phyloP scores from a whole-genome alignment of 1,140 invertebrate genomes.

The Portunus trituberculatus region DNA sequence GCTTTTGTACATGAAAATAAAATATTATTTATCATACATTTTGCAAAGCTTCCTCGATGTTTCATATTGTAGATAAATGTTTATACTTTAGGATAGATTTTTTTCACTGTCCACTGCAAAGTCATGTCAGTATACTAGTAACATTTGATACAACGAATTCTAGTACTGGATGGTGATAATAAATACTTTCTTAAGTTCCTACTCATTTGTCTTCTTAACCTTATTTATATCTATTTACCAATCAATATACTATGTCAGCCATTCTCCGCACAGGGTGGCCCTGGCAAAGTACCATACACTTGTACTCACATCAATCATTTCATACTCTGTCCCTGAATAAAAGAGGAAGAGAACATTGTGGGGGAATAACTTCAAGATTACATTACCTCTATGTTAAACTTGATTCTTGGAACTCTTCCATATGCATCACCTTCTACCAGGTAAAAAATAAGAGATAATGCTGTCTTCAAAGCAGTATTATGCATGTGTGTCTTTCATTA shows the following conservation, averaged over 20 bases:
- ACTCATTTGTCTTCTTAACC: not conserved
- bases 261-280: too few species aligned
- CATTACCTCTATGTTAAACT: too few species aligned
- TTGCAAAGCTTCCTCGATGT: not conserved
- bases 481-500: too few species aligned
- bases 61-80: slow-evolving; percentile 22
- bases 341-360: too few species aligned
- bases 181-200: slow-evolving; percentile 16
- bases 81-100: not conserved
- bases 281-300: too few species aligned
- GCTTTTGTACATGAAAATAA: slow-evolving; percentile 15
- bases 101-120: not conserved
- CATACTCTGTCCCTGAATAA: not conserved
- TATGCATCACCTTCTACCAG: too few species aligned
- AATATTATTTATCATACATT: slow-evolving; percentile 12
- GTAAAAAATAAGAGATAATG: too few species aligned
- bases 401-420: too few species aligned
- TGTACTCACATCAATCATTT: not conserved
- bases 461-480: too few species aligned
- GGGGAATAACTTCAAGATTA: too few species aligned
- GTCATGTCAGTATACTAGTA: slow-evolving; percentile 23
- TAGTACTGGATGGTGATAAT: slow-evolving; percentile 12
- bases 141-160: slow-evolving; percentile 10
- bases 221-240: not conserved
- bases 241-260: not conserved